phyloP scores from a whole-genome alignment of 2,797 vertebrate species.

The Parauchenoglanis punctatus region DNA sequence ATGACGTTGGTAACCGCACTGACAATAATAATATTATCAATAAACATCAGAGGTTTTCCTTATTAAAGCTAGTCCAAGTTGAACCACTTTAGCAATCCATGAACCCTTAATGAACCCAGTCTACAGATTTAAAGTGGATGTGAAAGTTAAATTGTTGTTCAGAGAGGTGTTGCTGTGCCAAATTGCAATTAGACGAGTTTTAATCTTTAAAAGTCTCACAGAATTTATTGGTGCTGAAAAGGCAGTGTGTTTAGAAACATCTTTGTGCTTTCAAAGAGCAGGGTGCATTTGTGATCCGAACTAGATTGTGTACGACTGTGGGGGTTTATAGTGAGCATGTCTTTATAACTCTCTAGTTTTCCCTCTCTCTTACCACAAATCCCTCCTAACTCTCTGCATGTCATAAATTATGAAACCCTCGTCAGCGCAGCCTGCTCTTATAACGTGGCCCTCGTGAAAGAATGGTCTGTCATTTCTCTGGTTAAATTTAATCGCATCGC shows the following conservation, averaged over 20 bases:
- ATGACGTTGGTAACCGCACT: background rate
- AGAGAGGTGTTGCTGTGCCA: background rate
- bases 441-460: constrained; percentile 73
- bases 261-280: background rate
- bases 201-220: background rate
- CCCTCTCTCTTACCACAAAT: constrained; percentile 46
- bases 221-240: background rate
- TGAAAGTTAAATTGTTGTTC: background rate
- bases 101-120: background rate
- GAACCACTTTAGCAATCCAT: background rate
- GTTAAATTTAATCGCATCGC: constrained; percentile 83
- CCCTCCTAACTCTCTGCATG: constrained; percentile 39
- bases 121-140: background rate
- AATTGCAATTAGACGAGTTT: background rate
- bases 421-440: constrained; percentile 73
- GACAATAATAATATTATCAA: background rate
- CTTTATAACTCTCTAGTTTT: constrained; percentile 59
- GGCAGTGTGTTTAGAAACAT: background rate
- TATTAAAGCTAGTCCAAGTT: background rate
- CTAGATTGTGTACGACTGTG: constrained; percentile 3
- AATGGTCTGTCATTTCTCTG: constrained; percentile 82
- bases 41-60: background rate
- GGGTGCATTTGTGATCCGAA: background rate
- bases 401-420: constrained; percentile 75
- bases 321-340: constrained; percentile 28